Base-by-base conservation (phyloP, 2,113 vertebrate species). In the Verasper variegatus region DNA sequence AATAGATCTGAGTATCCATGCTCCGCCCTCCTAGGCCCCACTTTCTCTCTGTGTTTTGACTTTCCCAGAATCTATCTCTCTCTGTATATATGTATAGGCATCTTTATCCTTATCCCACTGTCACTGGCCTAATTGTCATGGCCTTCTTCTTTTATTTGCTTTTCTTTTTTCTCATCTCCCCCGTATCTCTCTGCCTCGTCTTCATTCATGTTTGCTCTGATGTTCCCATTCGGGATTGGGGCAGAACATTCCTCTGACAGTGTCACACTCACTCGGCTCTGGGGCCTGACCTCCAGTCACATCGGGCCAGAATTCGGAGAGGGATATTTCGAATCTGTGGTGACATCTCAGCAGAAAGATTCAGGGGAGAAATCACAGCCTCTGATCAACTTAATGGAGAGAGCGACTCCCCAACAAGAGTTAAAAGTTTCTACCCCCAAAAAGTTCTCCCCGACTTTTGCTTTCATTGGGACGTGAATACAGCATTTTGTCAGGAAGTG, bases 1-100 rank as follows among this genome's bases (percentile, higher is more conserved):
- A 91, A 94, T 93, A 93, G 90, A 92, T 94, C 92, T 91, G 86
- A 93, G 88, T 88, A 69, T 83, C 75, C 17, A 35, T 56, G 84
- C 89, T 77, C 91, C 76, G n/a, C 86, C 89, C 79, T 87, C 71
- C 65, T 11, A 81, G 79, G 78, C 77, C 73, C 82, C 59, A 65
- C 66, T 74, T 86, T 83, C 79, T 78, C 70, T 76, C 81, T 4
- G 21, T 91, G 79, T 89, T 92, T 88, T 87, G 85, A 84, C 87
- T 82, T 42, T 20, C 59, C 40, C 69, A 66, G 65, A 49, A 54
- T 84, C 78, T 31, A 42, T 71, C 57, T n/a, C 51, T 54, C 2
- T 54, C 45, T 18, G 14, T 49, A 15, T 45, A 45, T 51, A 64
- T 85, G 72, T 88, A 80, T 81, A 69, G 8, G 7, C 60, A 45